A percentile compares a stretch with the other conserved stretches of the same genome.
phyloP scores from a whole-genome alignment of 1,140 invertebrate genomes.

The Brachionus calyciflorus region DNA sequence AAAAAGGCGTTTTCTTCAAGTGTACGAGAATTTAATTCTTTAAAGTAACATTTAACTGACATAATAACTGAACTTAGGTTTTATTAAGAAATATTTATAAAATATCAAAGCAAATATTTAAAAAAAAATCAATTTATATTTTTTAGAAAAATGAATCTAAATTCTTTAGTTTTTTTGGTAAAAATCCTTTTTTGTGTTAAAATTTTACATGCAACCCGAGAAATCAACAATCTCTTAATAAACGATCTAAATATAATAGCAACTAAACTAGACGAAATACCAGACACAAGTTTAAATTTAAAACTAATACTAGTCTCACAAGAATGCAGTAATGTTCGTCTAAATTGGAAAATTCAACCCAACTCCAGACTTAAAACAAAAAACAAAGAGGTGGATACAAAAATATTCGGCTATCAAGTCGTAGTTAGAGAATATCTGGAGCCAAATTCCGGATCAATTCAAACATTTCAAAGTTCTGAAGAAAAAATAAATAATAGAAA shows the following conservation, averaged over 20 bases:
- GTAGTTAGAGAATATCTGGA: constrained; percentile 43
- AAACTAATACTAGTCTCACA: constrained; percentile 19
- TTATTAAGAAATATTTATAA: too few relatives aligned
- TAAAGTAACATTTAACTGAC: too few relatives aligned
- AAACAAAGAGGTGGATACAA: not conserved
- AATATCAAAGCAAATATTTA: too few relatives aligned
- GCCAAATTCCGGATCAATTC: not conserved
- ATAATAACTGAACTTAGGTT: too few relatives aligned
- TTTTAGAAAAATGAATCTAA: not conserved
- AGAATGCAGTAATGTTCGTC: constrained; percentile 1
- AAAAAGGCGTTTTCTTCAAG: too few relatives aligned
- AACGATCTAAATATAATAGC: constrained; percentile 44
- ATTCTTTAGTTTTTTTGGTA: not conserved
- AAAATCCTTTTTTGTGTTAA: not conserved
- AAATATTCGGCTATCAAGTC: constrained; percentile 42
- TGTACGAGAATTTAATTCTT: too few relatives aligned
- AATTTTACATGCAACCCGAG: not conserved
- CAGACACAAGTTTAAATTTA: constrained; percentile 44
- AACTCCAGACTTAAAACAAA: not conserved
- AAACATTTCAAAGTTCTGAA: not conserved
- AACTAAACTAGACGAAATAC: constrained; percentile 43
- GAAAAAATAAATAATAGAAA: not conserved
- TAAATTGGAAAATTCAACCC: constrained; percentile 31
- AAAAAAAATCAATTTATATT: not conserved
- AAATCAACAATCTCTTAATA: constrained; percentile 18